phyloP scores from a whole-genome alignment of 2,888 invertebrate genomes.

The Poecilus cupreus region DNA sequence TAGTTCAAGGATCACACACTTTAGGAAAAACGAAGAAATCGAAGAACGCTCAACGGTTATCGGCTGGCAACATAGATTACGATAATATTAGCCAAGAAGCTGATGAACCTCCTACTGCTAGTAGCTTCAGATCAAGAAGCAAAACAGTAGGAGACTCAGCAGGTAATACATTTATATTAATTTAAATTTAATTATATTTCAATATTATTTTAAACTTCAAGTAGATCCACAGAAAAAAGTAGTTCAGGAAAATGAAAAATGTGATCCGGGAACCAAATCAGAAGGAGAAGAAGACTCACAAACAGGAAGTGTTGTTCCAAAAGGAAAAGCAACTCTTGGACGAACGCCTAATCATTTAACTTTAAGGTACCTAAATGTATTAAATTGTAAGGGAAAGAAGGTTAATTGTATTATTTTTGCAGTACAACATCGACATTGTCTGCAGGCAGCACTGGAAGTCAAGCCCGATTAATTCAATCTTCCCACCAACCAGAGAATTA shows the following conservation, averaged over 20 bases:
- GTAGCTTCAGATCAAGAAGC: slow-evolving; percentile 86
- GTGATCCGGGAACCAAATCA: slow-evolving; percentile 87
- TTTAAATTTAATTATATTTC: neutral
- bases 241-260: slow-evolving; percentile 75
- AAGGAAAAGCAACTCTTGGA: slow-evolving; percentile 82
- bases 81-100: slow-evolving; percentile 87
- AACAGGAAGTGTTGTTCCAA: slow-evolving; percentile 76
- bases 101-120: slow-evolving; percentile 76
- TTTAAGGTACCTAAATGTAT: slow-evolving; percentile 76
- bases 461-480: slow-evolving; percentile 94
- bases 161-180: slow-evolving; percentile 73
- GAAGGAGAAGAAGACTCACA: slow-evolving; percentile 91
- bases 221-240: slow-evolving; percentile 70
- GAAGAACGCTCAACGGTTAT: slow-evolving; percentile 85
- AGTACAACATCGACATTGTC: slow-evolving; percentile 96
- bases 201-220: slow-evolving; percentile 58
- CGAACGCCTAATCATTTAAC: slow-evolving; percentile 95
- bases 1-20: slow-evolving; percentile 87
- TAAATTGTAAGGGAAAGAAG: neutral
- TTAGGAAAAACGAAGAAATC: slow-evolving; percentile 86
- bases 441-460: slow-evolving; percentile 94
- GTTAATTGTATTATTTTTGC: neutral
- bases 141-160: slow-evolving; percentile 92
- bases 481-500: slow-evolving; percentile 95
- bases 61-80: slow-evolving; percentile 90